Base-by-base conservation (phyloP, 2,888 invertebrate species). In the Ceraclea dissimilis region DNA sequence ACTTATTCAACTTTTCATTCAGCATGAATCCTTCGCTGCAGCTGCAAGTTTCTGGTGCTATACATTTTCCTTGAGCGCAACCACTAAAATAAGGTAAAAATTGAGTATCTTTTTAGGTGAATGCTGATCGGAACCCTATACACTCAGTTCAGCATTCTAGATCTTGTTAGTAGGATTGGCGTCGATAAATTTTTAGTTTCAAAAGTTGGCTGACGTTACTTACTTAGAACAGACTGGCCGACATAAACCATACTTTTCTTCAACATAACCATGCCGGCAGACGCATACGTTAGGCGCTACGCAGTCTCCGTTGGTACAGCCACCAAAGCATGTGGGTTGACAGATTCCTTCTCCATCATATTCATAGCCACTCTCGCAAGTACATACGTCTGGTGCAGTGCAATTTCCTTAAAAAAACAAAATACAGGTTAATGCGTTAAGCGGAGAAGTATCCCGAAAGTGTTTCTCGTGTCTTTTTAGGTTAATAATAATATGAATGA, bases 351-450 rank as follows among this genome's bases (percentile, higher is more conserved):
- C 60, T 33, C 63, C 62, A 60, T 50, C 71, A 0, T 71, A 56
- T 47, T 70, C 68, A 64, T 73, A 80, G 10, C 82, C 81, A 61
- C 72, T 60, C 57, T 72, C 75, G 65, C 85, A 86, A n/a, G 74
- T 67, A 64, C 86, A 86, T 1, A 69, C 70, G 63, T 84, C 80
- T 1, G 79, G 78, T 1, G 74, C 72, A 44, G 74, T 73, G 61
- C 81, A 81, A 51, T 74, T 73, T 18, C 78, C 76, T 64, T 31
- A n/a, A 58, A 39, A 8, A 19, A 46, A 46, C 5, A 17, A 46
- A 46, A 46, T 43, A 52, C 16, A 19, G 20, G 22, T 52, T 8
- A 13, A 51, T 44, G 18, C n/a, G n/a, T n/a, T n/a, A n/a, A n/a
- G n/a, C n/a, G n/a, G n/a, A n/a, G n/a, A n/a, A n/a, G n/a, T n/a